Base-by-base conservation (phyloP, 1,140 invertebrate genomes). In the Apolygus lucorum region DNA sequence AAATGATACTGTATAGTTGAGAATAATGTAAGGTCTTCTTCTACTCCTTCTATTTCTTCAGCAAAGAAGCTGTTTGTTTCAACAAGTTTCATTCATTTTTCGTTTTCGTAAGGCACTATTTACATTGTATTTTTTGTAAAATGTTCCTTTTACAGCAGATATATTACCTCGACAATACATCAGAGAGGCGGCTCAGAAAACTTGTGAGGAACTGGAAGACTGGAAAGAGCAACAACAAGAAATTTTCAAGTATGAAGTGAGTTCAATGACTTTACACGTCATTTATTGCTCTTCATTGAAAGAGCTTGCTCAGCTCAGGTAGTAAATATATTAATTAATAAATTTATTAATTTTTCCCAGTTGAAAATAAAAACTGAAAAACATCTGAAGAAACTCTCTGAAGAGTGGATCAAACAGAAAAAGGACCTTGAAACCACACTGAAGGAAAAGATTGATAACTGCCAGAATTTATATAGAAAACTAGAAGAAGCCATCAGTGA, bases 201-300 rank as follows among this genome's bases (percentile, higher is more conserved):
- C 82, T 72, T 77, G 83, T 17, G 76, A 80, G 25, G 82, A 84
- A 67, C 76, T 84, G 2, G 81, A 83, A 75, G 79, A 77, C 1
- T 84, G 83, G 83, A 83, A 83, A 73, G 79, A 81, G 71, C 74
- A 74, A 27, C 79, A 83, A 70, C 80, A 81, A 67, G 78, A 80
- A 73, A 75, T 80, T 69, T 84, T 83, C 72, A 76, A 73, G 70
- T 70, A 73, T 22, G 78, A 81, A 74, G 80, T 81, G 68, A n/a
- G 11, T 69, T n/a, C n/a, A n/a, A n/a, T n/a, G n/a, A n/a, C n/a
- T n/a, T n/a, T n/a, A n/a, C n/a, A n/a, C n/a, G n/a, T n/a, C n/a
- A n/a, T n/a, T n/a, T n/a, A n/a, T n/a, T n/a, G n/a, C n/a, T n/a
- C n/a, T n/a, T n/a, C n/a, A n/a, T n/a, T n/a, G n/a, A n/a, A n/a